phyloP scores from a whole-genome alignment of 1,140 invertebrate genomes.

The Parasteatoda tepidariorum region DNA sequence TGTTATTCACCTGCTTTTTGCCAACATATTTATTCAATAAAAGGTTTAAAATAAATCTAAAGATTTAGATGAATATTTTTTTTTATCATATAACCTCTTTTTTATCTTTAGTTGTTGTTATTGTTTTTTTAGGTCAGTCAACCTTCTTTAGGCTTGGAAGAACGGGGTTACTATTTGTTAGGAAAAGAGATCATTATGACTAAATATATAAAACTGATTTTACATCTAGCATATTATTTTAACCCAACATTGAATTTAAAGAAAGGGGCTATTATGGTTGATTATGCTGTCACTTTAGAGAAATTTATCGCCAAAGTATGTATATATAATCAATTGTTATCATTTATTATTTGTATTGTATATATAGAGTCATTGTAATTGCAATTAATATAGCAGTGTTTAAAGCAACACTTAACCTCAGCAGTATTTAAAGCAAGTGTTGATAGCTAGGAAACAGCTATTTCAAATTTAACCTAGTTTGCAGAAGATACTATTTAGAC shows the following conservation, averaged over 20 bases:
- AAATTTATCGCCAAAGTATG: constrained; percentile 13
- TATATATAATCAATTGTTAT: neutral
- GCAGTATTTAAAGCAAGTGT: no score
- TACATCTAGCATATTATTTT: neutral
- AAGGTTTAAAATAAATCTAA: no score
- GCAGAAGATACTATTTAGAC: neutral
- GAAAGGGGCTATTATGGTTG: neutral
- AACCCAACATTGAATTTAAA: neutral
- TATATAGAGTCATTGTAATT: neutral
- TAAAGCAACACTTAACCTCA: no score
- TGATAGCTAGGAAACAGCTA: neutral
- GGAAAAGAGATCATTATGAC: neutral
- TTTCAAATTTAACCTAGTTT: neutral
- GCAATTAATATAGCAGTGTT: no score
- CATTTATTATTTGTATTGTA: neutral
- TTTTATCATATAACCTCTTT: no score
- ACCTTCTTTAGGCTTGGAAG: neutral
- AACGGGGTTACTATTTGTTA: neutral
- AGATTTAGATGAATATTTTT: no score
- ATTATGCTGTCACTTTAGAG: constrained; percentile 7
- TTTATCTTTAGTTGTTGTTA: no score
- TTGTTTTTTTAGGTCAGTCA: constrained; percentile 20
- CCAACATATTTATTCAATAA: no score
- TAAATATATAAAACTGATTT: constrained; percentile 10
- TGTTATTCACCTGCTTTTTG: no score